A percentile compares a stretch with the other conserved stretches of the same genome.
Conservation (phyloP, 2,113 vertebrate genomes). For the Etheostoma cragini region DNA sequence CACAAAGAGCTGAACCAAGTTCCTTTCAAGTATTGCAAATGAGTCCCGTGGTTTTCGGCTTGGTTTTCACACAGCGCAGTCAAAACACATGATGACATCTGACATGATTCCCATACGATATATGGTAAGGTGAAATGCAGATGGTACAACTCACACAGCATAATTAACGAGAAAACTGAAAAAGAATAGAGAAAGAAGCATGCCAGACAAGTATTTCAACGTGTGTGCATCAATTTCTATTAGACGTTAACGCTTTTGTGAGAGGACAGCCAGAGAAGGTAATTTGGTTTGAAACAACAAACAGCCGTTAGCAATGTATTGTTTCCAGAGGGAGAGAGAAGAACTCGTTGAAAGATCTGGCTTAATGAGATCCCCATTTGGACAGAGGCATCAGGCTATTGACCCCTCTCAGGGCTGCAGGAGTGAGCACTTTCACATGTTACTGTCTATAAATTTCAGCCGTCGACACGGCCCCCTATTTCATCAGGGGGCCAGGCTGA, state of each 20-base stretch:
- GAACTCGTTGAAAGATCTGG: slow-evolving; percentile 56
- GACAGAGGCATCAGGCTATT: slow-evolving; percentile 75
- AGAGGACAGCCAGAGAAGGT: background rate
- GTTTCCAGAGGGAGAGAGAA: slow-evolving; percentile 37
- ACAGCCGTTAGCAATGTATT: slow-evolving; percentile 33
- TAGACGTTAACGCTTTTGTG: slow-evolving; percentile 16
- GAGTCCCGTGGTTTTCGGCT: slow-evolving; percentile 13
- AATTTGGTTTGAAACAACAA: slow-evolving; percentile 51
- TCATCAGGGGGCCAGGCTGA: slow-evolving; percentile 80
- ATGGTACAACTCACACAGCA: background rate
- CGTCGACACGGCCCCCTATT: slow-evolving; percentile 73
- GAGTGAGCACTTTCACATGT: slow-evolving; percentile 81
- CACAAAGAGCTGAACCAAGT: slow-evolving; percentile 36
- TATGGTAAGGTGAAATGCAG: slow-evolving; percentile 13
- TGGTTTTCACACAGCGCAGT: slow-evolving; percentile 29
- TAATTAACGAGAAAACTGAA: background rate
- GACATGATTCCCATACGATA: background rate
- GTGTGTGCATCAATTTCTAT: slow-evolving; percentile 8
- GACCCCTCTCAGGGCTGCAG: slow-evolving; percentile 75
- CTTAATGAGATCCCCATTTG: slow-evolving; percentile 79
- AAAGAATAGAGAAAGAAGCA: background rate
- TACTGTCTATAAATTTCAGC: slow-evolving; percentile 85
- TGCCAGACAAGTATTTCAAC: slow-evolving; percentile 2
- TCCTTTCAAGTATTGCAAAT: slow-evolving; percentile 47
- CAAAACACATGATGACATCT: slow-evolving; percentile 10